Evolutionary conservation across 2,113 vertebrate species (phyloP).

Genomic region (Sclerurus mexicanus): DNA sequence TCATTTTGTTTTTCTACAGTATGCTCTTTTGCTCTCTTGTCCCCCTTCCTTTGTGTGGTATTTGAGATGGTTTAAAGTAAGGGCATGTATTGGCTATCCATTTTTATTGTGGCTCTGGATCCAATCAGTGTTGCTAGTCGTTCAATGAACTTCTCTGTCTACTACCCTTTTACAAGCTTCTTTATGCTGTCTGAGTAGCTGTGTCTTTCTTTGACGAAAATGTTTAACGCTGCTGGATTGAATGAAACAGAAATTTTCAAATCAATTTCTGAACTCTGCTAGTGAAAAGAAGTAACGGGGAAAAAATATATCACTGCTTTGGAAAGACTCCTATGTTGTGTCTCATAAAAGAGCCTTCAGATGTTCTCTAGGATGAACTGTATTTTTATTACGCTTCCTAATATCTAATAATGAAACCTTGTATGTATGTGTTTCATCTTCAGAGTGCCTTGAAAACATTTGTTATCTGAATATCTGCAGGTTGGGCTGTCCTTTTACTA

Average conservation of each 20-base stretch:
- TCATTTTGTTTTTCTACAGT: not conserved
- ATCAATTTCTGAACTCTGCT: not conserved
- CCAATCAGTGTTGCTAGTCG: not conserved
- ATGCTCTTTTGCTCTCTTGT: not conserved
- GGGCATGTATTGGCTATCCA: not conserved
- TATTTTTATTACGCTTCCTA: slow-evolving; percentile 29
- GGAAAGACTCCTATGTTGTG: not conserved
- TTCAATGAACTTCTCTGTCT: not conserved
- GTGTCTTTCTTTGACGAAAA: not conserved
- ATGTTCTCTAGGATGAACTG: not conserved
- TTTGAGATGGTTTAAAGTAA: slow-evolving; percentile 24
- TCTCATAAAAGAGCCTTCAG: slow-evolving; percentile 12
- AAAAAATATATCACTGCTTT: not conserved
- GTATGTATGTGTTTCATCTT: slow-evolving; percentile 19
- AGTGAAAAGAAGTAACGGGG: not conserved
- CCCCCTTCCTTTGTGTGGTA: not conserved
- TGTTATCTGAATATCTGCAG: slow-evolving; percentile 25
- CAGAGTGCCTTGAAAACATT: slow-evolving; percentile 35
- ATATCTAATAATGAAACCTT: slow-evolving; percentile 40
- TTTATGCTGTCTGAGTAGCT: not conserved
- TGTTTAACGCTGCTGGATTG: not conserved
- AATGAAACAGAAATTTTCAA: slow-evolving; percentile 1
- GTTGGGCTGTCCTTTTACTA: not conserved
- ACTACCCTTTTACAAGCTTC: slow-evolving; percentile 10
- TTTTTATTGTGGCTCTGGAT: slow-evolving; percentile 43